phyloP scores from a whole-genome alignment of 2,113 vertebrate species.

The Donacobius atricapilla region DNA sequence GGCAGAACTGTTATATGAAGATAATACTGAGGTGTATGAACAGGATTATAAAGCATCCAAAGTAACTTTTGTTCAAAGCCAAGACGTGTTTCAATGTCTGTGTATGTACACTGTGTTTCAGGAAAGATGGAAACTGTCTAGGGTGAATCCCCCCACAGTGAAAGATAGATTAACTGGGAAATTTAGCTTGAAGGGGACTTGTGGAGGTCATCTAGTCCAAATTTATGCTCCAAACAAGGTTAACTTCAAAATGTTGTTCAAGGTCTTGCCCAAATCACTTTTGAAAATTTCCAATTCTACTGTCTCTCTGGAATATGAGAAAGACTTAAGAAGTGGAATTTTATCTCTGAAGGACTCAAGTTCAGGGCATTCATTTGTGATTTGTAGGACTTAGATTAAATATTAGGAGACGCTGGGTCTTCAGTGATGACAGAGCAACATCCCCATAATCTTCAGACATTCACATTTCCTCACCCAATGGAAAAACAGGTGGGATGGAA shows the following conservation, averaged over 20 bases:
- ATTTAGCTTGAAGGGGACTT: neutral
- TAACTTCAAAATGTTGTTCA: neutral
- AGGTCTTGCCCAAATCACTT: neutral
- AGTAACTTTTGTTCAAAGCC: neutral
- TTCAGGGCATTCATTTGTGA: neutral
- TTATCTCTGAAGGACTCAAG: neutral
- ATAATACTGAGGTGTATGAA: neutral
- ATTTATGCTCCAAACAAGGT: neutral
- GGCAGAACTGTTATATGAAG: neutral
- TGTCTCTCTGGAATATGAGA: neutral
- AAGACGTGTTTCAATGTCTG: neutral
- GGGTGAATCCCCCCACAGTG: neutral
- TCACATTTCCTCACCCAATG: neutral
- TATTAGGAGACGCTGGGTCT: neutral
- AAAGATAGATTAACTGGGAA: neutral
- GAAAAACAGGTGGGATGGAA: neutral
- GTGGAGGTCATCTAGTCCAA: neutral
- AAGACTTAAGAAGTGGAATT: neutral
- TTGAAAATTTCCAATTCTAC: neutral
- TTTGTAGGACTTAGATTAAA: neutral
- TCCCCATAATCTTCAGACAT: neutral
- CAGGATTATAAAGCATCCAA: neutral
- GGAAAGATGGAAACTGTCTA: neutral
- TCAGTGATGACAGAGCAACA: neutral
- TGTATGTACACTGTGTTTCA: neutral